Percentiles rank a stretch among this genome's conserved stretches.
These are phyloP conservation scores for Pedetes capensis DNA, from an alignment of 2,113 vertebrate species.

Conservation along the genomic window DNA sequence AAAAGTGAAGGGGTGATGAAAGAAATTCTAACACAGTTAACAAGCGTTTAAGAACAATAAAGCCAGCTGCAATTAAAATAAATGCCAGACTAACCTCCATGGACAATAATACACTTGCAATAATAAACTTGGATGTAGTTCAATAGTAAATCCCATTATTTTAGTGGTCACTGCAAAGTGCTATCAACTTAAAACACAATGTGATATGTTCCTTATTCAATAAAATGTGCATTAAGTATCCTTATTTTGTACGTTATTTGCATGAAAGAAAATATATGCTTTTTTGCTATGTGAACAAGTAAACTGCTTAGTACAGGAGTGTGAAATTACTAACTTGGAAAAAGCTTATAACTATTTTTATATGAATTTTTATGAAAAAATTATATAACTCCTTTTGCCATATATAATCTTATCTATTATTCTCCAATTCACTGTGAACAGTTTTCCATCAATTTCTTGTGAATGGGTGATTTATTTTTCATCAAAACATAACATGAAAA, in stretches of 20 bases:
- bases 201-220: not conserved
- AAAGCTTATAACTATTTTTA: not conserved
- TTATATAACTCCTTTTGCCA: not conserved
- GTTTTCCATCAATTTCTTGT: not conserved
- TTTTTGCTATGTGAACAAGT: not conserved
- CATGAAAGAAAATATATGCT: not conserved
- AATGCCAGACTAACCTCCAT: not conserved
- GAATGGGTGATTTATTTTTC: not conserved
- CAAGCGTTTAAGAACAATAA: not conserved
- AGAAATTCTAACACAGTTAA: not conserved
- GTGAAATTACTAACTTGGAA: not conserved
- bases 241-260: not conserved
- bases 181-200: not conserved
- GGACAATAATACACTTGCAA: not conserved
- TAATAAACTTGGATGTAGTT: not conserved
- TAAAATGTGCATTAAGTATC: not conserved
- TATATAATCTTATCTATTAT: not conserved
- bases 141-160: not conserved
- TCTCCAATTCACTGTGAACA: not conserved
- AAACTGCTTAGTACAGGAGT: not conserved
- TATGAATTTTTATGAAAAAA: constrained; percentile 12
- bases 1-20: not conserved
- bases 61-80: constrained; percentile 21
- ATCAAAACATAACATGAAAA: not conserved
- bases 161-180: not conserved